Evolutionary conservation across 2,888 invertebrate species (phyloP), one percentile per base, ranked within the genome.

Genomic region (Clostera curtula): DNA sequence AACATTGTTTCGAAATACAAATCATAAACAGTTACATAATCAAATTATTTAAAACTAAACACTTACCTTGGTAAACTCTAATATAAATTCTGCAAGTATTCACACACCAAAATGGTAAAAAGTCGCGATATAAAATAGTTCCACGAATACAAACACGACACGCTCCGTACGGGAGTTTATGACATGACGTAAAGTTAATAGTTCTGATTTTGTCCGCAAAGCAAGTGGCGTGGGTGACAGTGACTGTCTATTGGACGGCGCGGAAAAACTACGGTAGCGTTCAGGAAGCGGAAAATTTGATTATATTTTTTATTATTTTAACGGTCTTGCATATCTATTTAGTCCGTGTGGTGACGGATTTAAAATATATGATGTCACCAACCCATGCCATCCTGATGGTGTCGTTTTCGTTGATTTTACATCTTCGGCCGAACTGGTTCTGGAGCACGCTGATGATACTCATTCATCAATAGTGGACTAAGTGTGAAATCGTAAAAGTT

Each of bases 1-100:
- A 62, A 50, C 52, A 57, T 29, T 36, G 38, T 15, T 34, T 46
- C 45, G 36, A 19, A 27, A 45, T 30, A 36, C 6, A 6, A 10
- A 9, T 9, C 28, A 31, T 47, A 52, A 51, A 47, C 39, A 51
- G 54, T 79, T 77, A 79, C 65, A 79, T 79, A 79, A 79, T 53
- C 57, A 42, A 31, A 34, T 31, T 36, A 32, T 49, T 30, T 34
- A 36, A 37, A 36, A 17, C 10, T 31, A 32, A 21, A 33, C 27
- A 47, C 76, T 74, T 65, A 79, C 79, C 77, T 66, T 56, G 25
- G 42, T 27, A 36, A 34, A 31, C 21, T 48, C 33, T 46, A 42
- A 52, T 49, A 43, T 45, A 39, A 45, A 44, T 37, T 29, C 35
- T 41, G 34, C 32, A 35, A 35, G 21, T 38, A 36, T 40, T 43